Percentiles rank a stretch among this genome's conserved stretches.
Evolutionary conservation across 2,113 vertebrate species (phyloP).

Genomic region (Taxidea taxus): DNA sequence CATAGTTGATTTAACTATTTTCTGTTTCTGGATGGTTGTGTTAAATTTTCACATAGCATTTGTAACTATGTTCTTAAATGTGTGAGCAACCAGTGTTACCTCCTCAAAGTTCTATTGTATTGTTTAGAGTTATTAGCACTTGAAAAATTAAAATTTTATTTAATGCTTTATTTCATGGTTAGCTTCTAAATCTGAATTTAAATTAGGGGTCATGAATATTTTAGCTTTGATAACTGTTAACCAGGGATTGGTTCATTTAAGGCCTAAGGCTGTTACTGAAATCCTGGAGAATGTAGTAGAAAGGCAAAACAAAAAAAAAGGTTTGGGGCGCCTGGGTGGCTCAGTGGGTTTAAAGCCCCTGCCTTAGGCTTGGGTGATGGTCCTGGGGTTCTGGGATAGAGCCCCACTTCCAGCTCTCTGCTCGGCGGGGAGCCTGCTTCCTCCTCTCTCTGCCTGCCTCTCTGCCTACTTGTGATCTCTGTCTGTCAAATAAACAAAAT

Average conservation of each 20-base stretch:
- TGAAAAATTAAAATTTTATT: neutral
- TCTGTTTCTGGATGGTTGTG: neutral
- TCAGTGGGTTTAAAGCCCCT: too few species aligned
- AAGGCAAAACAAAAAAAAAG: neutral
- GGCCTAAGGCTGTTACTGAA: neutral
- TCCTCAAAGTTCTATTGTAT: neutral
- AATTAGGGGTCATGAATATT: neutral
- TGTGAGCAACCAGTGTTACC: neutral
- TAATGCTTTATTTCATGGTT: neutral
- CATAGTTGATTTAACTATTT: neutral
- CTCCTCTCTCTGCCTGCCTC: too few species aligned
- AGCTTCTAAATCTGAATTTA: neutral
- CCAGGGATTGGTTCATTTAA: neutral
- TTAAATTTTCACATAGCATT: neutral
- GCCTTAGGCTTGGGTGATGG: too few species aligned
- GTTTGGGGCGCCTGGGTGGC: neutral
- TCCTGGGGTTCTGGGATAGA: too few species aligned
- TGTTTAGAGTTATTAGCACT: neutral
- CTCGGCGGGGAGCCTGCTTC: too few species aligned
- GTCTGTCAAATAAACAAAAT: too few species aligned
- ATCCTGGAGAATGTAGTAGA: neutral
- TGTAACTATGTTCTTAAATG: neutral
- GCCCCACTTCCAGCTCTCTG: too few species aligned
- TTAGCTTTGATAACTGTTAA: slow-evolving; percentile 1
- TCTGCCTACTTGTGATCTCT: too few species aligned